A percentile compares a stretch with the other conserved stretches of the same genome.
Conservation (phyloP, 2,797 vertebrate species). For the Eutrigla gurnardus region DNA sequence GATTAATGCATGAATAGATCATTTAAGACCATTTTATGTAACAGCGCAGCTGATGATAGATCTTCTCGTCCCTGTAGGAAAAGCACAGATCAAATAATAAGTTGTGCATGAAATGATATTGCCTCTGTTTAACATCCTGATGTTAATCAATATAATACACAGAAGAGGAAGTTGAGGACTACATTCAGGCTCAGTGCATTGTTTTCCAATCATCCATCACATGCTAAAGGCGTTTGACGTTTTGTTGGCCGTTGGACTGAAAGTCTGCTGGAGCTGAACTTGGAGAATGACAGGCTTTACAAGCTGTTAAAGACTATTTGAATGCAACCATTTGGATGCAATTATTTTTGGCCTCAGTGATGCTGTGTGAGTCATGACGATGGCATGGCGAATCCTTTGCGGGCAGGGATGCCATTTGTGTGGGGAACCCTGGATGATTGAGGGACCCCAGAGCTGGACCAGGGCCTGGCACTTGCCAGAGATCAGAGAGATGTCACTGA, state of each 20-base stretch:
- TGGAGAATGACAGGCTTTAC: background rate
- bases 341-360: constrained; percentile 41
- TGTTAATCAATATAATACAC: background rate
- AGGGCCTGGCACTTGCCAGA: constrained; percentile 22
- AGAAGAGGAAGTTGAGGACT: background rate
- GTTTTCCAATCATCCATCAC: background rate
- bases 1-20: background rate
- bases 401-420: constrained; percentile 48
- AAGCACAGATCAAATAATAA: background rate
- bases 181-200: background rate
- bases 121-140: background rate
- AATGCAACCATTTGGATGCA: constrained; percentile 16
- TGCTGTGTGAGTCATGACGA: constrained; percentile 25
- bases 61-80: no score
- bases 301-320: background rate
- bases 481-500: constrained; percentile 45
- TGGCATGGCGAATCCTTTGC: constrained; percentile 42
- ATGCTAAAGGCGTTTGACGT: background rate
- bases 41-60: background rate
- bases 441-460: constrained; percentile 34
- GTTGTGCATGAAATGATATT: background rate
- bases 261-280: background rate
- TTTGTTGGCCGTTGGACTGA: constrained; percentile 8
- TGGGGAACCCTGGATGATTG: constrained; percentile 46
- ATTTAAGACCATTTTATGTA: background rate